Base-by-base conservation (phyloP, 2,797 vertebrate species). In the Trichosurus vulpecula region DNA sequence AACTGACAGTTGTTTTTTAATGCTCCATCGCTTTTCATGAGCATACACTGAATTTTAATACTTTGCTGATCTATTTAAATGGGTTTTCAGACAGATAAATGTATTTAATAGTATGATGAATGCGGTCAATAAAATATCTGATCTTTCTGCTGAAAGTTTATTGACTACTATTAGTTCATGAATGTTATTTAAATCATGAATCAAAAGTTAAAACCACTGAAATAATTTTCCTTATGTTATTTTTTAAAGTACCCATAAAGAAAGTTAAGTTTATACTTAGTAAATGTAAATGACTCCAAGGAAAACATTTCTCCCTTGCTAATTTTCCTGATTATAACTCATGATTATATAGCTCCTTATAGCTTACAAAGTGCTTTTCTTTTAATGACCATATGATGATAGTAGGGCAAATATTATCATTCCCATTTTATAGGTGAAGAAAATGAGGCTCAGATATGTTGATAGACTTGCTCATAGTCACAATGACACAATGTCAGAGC, bases 31-130 rank as follows among this genome's bases (percentile, higher is more conserved):
- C 27, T 35, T 96, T 97, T 96, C 95, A 94, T 92, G 91, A 95
- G 96, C 96, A 57, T 91, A 94, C 92, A 97, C 91, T 92, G 91
- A 91, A 96, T 93, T 95, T 97, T 96, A 81, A 87, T 94, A 87
- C 93, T 96, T 93, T 93, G 94, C 93, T 90, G 90, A 95, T 94
- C 95, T 96, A 93, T 97, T 97, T 96, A 96, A 97, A 96, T 92
- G 92, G 89, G 16, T 95, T 97, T 97, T 96, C 93, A 97, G 96
- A 97, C 14, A 95, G 94, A 93, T 93, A 97, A 96, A 92, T 0
- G 0, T 81, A 97, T 54, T 94, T 2, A 0, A 58, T 96, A 91
- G 96, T 97, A 97, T 95, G 91, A 51, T 93, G 25, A 92, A 92
- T 90, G 81, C 47, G 53, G 90, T 53, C 90, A 52, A 90, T 90